phyloP scores from a whole-genome alignment of 2,113 vertebrate genomes.

The Silurus meridionalis region DNA sequence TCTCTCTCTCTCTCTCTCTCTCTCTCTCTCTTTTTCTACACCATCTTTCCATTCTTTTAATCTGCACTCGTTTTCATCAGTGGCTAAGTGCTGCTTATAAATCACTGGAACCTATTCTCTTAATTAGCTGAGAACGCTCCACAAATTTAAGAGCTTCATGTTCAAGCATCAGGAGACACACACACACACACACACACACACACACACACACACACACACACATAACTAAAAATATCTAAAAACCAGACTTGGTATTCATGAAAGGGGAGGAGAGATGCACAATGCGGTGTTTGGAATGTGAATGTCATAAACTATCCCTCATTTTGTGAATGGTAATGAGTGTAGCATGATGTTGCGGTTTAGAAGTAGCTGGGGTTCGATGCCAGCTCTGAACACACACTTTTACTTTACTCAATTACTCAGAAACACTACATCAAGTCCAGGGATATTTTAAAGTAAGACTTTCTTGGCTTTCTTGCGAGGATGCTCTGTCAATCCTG shows the following conservation, averaged over 20 bases:
- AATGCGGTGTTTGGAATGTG: not conserved
- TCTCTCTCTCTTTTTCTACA: not conserved
- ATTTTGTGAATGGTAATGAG: not conserved
- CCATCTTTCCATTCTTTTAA: slow-evolving; percentile 12
- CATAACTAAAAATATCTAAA: too few species aligned
- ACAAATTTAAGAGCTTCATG: slow-evolving; percentile 5
- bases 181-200: not conserved
- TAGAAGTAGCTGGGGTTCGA: not conserved
- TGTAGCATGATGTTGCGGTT: not conserved
- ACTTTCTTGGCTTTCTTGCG: not conserved
- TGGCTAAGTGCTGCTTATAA: slow-evolving; percentile 34
- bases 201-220: not conserved
- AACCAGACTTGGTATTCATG: too few species aligned
- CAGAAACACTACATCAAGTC: not conserved
- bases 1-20: not conserved
- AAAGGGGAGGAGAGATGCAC: too few species aligned
- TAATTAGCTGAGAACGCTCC: slow-evolving; percentile 43
- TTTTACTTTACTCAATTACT: not conserved
- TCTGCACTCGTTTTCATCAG: slow-evolving; percentile 27
- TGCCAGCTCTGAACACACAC: not conserved
- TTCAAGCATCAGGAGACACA: not conserved
- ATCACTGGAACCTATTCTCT: slow-evolving; percentile 27
- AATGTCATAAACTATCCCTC: not conserved
- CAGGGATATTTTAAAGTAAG: not conserved
- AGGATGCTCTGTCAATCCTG: not conserved